Evolutionary conservation across 2,888 invertebrate species (phyloP).

Genomic region (Xanthorhoe designata): DNA sequence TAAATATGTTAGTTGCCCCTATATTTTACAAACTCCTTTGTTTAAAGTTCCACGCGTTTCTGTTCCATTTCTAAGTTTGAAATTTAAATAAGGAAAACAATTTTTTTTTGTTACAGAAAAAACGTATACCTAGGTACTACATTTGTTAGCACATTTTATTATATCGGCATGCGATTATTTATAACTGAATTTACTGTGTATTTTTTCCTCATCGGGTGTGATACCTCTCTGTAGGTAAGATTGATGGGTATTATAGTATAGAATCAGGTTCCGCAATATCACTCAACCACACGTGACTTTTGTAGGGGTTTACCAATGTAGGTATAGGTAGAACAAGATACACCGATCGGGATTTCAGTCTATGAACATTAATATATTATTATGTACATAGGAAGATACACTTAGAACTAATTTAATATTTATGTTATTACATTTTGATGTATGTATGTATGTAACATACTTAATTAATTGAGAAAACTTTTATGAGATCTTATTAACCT

Average conservation of each 20-base stretch:
- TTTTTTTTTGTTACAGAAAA: background rate
- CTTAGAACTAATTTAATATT: background rate
- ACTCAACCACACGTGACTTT: background rate
- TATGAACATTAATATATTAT: background rate
- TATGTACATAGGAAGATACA: background rate
- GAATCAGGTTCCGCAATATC: background rate
- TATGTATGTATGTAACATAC: background rate
- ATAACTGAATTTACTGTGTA: background rate
- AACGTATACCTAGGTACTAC: no score
- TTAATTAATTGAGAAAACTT: background rate
- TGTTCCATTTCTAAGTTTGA: constrained; percentile 6
- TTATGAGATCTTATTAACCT: constrained; percentile 2
- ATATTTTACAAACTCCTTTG: constrained; percentile 53
- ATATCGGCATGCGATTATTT: background rate
- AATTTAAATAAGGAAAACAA: constrained; percentile 22
- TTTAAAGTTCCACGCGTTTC: constrained; percentile 36
- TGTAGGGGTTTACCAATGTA: background rate
- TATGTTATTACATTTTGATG: background rate
- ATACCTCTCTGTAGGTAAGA: background rate
- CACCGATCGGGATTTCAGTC: background rate
- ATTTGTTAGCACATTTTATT: background rate
- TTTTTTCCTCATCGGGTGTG: background rate
- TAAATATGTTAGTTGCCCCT: constrained; percentile 66
- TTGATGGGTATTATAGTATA: background rate
- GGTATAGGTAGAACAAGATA: background rate